Evolutionary conservation across 2,113 vertebrate species (phyloP).

Genomic region (Pelecanus crispus): DNA sequence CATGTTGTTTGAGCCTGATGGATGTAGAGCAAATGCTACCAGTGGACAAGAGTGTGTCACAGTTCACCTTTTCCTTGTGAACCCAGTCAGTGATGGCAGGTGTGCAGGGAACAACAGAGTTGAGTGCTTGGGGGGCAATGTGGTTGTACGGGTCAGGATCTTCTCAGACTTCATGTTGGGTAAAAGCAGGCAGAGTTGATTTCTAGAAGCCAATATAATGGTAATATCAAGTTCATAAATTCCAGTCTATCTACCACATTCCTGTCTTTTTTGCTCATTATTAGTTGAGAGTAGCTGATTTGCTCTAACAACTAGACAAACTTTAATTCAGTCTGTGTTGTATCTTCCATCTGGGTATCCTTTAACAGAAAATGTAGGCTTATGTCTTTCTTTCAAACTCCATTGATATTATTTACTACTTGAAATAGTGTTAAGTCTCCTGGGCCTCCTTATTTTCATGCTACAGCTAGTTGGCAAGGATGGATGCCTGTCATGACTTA

Average conservation of each 20-base stretch:
- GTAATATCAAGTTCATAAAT: neutral
- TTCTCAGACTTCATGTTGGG: neutral
- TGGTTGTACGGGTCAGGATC: neutral
- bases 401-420: constrained; percentile 27
- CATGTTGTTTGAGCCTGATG: accelerated
- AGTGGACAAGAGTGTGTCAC: neutral
- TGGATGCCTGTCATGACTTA: constrained; percentile 54
- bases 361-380: neutral
- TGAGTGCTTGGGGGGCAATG: neutral
- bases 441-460: constrained; percentile 24
- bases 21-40: too few species aligned
- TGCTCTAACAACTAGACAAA: neutral
- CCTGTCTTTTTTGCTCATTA: neutral
- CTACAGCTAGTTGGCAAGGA: constrained; percentile 15
- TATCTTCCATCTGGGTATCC: neutral
- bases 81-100: neutral
- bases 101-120: neutral
- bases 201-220: neutral
- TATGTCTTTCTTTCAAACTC: neutral
- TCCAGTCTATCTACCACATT: neutral
- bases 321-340: neutral
- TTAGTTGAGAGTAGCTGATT: neutral
- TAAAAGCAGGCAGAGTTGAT: neutral
- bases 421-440: constrained; percentile 8
- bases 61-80: neutral